Percentiles rank a stretch among this genome's conserved stretches.
Conservation (phyloP, 2,113 vertebrate genomes). For the Mormyrus iriodes region DNA sequence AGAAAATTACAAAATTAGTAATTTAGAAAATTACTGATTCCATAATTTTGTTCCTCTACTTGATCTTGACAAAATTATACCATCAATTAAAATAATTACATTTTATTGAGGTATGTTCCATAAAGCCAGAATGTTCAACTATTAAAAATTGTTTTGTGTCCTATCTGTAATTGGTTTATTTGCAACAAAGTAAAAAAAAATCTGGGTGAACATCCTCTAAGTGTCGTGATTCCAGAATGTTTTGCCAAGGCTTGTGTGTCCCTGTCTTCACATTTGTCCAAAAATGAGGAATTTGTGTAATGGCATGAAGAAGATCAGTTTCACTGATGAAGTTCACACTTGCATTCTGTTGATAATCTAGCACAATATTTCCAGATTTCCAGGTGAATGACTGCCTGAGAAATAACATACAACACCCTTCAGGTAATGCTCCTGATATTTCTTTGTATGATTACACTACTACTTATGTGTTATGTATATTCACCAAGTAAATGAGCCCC, state of each 20-base stretch:
- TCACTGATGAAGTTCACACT: not conserved
- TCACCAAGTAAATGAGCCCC: not conserved
- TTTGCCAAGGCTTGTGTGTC: not conserved
- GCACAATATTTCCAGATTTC: not conserved
- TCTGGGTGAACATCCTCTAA: not conserved
- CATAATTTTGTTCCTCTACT: not conserved
- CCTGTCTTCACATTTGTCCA: not conserved
- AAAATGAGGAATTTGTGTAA: not conserved
- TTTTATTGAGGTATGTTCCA: not conserved
- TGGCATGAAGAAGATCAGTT: not conserved
- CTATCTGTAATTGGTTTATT: not conserved
- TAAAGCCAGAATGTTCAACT: not conserved
- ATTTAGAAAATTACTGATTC: not conserved
- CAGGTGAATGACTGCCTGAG: not conserved
- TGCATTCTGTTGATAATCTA: not conserved
- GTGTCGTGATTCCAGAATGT: not conserved
- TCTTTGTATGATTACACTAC: not conserved
- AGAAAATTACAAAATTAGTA: too few species aligned
- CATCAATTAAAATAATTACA: not conserved
- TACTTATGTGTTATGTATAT: not conserved
- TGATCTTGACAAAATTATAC: not conserved
- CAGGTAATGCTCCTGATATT: not conserved
- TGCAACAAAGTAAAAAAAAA: not conserved
- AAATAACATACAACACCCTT: not conserved
- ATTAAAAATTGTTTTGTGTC: not conserved